These are phyloP conservation scores for Pleuronectes platessa DNA, from an alignment of 2,113 vertebrate species.

Conservation along the genomic window DNA sequence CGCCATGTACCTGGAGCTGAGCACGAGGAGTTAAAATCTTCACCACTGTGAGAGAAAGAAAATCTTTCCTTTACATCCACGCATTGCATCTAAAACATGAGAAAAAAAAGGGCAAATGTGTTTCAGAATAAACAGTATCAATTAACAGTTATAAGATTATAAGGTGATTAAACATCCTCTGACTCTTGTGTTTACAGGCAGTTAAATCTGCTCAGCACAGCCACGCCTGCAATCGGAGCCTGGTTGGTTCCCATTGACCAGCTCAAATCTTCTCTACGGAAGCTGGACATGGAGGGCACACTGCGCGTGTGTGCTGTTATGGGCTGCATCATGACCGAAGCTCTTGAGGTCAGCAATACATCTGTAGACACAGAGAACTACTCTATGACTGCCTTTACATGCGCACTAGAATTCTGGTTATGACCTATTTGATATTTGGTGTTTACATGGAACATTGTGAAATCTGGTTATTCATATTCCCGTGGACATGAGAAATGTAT, in stretches of 20 bases:
- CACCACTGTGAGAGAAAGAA: neutral
- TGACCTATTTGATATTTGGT: too few species aligned
- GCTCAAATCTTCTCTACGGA: conserved; percentile 94
- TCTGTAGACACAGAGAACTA: neutral
- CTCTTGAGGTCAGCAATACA: conserved; percentile 87
- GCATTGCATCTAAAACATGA: neutral
- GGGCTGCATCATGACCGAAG: conserved; percentile 99
- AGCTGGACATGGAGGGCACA: conserved; percentile 92
- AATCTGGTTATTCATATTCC: too few species aligned
- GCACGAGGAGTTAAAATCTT: neutral
- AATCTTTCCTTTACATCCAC: neutral
- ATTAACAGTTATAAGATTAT: neutral
- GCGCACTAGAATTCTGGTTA: too few species aligned
- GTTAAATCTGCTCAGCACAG: conserved; percentile 96
- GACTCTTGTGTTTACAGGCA: conserved; percentile 81
- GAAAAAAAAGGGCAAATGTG: neutral
- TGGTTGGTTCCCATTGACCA: conserved; percentile 99
- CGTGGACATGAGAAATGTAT: too few species aligned
- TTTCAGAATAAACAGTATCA: neutral
- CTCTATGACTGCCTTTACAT: neutral
- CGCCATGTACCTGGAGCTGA: neutral
- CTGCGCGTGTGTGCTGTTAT: conserved; percentile 95
- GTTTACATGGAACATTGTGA: neutral
- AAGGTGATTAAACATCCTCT: neutral
- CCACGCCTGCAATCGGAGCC: conserved; percentile 94